phyloP scores from a whole-genome alignment of 2,797 vertebrate genomes.

The Phaenicophaeus curvirostris region DNA sequence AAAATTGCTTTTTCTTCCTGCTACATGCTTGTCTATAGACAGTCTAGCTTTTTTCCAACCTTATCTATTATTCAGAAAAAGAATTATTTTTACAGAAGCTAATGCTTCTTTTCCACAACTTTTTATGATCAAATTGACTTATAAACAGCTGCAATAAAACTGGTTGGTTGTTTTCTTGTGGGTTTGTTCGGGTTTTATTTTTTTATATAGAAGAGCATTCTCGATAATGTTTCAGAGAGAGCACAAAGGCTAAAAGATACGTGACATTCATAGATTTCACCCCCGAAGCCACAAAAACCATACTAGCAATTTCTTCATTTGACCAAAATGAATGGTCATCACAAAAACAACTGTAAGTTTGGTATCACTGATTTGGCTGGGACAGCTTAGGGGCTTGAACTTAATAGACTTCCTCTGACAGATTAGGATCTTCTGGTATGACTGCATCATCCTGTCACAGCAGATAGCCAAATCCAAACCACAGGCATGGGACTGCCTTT shows the following conservation, averaged over 20 bases:
- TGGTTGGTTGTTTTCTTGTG: neutral
- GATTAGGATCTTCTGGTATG: conserved; percentile 78
- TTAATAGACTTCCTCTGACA: conserved; percentile 80
- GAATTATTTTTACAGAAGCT: conserved; percentile 20
- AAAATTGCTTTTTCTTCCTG: neutral
- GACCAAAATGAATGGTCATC: conserved; percentile 85
- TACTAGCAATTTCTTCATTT: conserved; percentile 79
- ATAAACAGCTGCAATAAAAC: conserved; percentile 76
- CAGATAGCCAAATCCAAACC: conserved; percentile 82
- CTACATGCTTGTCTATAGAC: neutral
- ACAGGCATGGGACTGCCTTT: conserved; percentile 75
- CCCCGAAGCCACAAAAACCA: conserved; percentile 81
- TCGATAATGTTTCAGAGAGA: conserved; percentile 78
- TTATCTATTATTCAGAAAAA: conserved; percentile 42
- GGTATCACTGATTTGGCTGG: conserved; percentile 78
- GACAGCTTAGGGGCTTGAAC: conserved; percentile 80
- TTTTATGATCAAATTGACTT: conserved; percentile 77
- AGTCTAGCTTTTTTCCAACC: neutral
- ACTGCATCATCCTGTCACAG: conserved; percentile 81
- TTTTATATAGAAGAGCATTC: conserved; percentile 66
- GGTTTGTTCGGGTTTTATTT: neutral
- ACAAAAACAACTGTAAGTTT: conserved; percentile 80
- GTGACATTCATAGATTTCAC: conserved; percentile 86
- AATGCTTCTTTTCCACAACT: conserved; percentile 50
- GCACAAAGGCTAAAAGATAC: conserved; percentile 80